Evolutionary conservation across 2,888 invertebrate species (phyloP).

Genomic region (Andrena minutula): DNA sequence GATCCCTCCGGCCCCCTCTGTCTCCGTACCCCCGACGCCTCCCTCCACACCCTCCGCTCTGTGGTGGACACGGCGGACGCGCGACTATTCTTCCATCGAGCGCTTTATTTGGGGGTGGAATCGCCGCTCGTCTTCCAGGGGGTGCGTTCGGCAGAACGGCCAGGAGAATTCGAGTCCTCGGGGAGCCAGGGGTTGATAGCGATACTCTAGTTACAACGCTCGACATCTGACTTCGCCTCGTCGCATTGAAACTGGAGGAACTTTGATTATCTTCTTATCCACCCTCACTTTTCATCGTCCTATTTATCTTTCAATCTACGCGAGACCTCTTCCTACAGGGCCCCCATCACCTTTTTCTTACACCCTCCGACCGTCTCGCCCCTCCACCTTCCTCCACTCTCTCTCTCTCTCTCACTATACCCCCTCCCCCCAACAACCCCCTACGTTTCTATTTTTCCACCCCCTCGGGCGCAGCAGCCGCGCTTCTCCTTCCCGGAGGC

Average conservation of each 20-base stretch:
- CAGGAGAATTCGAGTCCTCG: no score
- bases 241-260: neutral
- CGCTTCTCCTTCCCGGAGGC: constrained; percentile 70
- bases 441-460: constrained; percentile 50
- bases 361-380: neutral
- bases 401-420: constrained; percentile 62
- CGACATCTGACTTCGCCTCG: no score
- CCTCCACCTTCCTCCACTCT: constrained; percentile 41
- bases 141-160: neutral
- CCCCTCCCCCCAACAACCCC: constrained; percentile 14
- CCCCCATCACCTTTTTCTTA: neutral
- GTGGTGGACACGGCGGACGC: constrained; percentile 45
- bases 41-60: neutral
- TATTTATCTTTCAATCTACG: constrained; percentile 6
- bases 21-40: constrained; percentile 7
- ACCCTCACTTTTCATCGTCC: neutral
- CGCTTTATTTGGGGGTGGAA: constrained; percentile 21
- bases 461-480: constrained; percentile 34
- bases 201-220: no score
- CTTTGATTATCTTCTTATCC: neutral
- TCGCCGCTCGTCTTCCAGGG: neutral
- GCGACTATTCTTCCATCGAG: constrained; percentile 22
- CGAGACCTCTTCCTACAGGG: neutral
- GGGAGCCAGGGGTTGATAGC: no score
- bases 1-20: constrained; percentile 25